Evolutionary conservation across 2,113 vertebrate genomes (phyloP), one percentile per base, ranked within the genome.

Genomic region (Stegastes partitus): DNA sequence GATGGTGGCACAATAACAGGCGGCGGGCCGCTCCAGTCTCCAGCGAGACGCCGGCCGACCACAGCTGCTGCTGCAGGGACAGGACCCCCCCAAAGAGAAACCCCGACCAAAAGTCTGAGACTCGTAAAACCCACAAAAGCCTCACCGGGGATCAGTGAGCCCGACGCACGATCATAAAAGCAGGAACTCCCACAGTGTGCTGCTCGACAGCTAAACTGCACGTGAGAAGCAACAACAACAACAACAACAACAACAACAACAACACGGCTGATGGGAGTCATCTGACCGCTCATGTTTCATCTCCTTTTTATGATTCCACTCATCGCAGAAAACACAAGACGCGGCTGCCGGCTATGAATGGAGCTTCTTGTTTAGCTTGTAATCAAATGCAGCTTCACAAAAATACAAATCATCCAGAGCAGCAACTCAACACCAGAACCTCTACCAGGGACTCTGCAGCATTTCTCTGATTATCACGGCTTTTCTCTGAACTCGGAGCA

Each of bases 1-100:
- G 93, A 93, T 93, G 91, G 93, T 53, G 75, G 65, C 82, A 92
- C 89, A 91, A 91, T 82, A 82, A 73, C 63, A 66, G 76, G 72
- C 31, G 68, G 87, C n/a, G 81, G 47, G 75, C 70, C 71, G 83
- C n/a, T 51, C 5, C 49, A 10, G 55, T 45, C 42, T 62, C 14
- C 74, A 39, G 59, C 25, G 61, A n/a, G 51, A 44, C 50, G 34
- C 59, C 28, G 21, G 31, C 21, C 34, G 1, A 56, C 23, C 64
- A n/a, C 89, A 92, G 89, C 89, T 89, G 92, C 81, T 58, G 34
- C 58, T 26, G 39, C 58, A 54, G 64, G 14, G 23, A 14, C 37
- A 22, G 57, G 11, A 22, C 37, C 16, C 66, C 0, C 25, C 21
- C n/a, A n/a, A 22, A 75, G 45, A 5, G 39, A 70, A 64, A 47